Base-by-base conservation (phyloP, 2,888 invertebrate genomes). In the Oscheius sp. region DNA sequence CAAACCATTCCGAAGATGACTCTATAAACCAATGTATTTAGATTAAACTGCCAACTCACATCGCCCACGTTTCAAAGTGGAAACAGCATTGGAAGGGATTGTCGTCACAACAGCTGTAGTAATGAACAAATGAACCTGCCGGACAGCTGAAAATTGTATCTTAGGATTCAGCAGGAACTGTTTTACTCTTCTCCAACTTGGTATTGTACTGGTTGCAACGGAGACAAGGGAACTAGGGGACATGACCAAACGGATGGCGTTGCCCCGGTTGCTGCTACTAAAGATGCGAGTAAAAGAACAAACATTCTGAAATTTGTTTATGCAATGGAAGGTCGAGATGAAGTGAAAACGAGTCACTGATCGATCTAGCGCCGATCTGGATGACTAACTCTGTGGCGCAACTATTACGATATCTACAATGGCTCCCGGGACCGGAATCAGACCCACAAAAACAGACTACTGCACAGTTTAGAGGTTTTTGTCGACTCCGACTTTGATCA, bases 51-150 rank as follows among this genome's bases (percentile, higher is more conserved):
- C 21, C 2, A 50, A 55, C 85, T 78, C 50, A 87, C 87, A 87
- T 84, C 7, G 86, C 83, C 87, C 87, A 87, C 0, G 85, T 84
- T 73, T 87, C 86, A 58, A 87, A 86, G 57, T 87, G 84, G 75
- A 87, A 86, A 72, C 87, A 87, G 66, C 87, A 87, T 68, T 86
- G 85, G 76, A 85, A 87, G 13, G 86, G 87, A 71, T 85, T 85
- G 72, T 86, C 85, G 59, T 87, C 86, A 73, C 87, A 87, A 75
- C 87, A 87, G 1, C 83, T 82, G 74, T 85, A 87, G 75, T 87
- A 87, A 72, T 87, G 87, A n/a, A 87, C 72, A 72, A 87, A 86
- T 4, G 87, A 86, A 37, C 86, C 87, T 3, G 83, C 75, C 10
- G 86, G 85, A 70, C 87, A 87, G 37, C 87, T 87, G 77, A 66